Conservation (phyloP, 2,888 invertebrate species). For the Dolichopus griseipennis region DNA sequence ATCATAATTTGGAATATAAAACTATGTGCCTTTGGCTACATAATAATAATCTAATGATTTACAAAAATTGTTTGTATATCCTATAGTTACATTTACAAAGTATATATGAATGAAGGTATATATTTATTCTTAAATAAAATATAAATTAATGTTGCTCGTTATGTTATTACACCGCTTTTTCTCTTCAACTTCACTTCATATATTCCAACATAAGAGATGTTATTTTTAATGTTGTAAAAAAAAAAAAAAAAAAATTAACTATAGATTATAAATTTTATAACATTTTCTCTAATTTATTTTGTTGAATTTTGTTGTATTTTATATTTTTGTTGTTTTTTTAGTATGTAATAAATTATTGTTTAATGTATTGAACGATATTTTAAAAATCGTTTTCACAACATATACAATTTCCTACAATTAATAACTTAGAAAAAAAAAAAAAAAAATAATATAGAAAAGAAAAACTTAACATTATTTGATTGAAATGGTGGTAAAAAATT, state of each 20-base stretch:
- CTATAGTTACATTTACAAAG: no score
- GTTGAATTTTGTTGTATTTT: no score
- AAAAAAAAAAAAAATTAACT: background rate
- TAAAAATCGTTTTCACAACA: conserved; percentile 1
- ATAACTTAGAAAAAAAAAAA: conserved; percentile 1
- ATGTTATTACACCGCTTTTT: background rate
- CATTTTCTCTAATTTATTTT: background rate
- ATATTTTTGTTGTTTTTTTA: background rate
- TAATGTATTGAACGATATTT: conserved; percentile 4
- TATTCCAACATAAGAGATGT: background rate
- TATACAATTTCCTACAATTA: background rate
- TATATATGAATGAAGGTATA: no score
- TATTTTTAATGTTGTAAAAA: background rate
- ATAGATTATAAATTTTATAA: conserved; percentile 6
- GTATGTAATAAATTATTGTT: background rate
- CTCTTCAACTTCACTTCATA: background rate
- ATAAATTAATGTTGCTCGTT: background rate
- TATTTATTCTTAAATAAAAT: no score
- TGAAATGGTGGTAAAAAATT: conserved; percentile 1
- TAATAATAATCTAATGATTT: no score
- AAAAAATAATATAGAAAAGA: background rate
- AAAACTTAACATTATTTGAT: background rate
- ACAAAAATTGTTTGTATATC: no score
- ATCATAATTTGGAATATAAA: no score
- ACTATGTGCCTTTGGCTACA: no score